phyloP scores from a whole-genome alignment of 2,113 vertebrate genomes.

The Cygnus buccinator region DNA sequence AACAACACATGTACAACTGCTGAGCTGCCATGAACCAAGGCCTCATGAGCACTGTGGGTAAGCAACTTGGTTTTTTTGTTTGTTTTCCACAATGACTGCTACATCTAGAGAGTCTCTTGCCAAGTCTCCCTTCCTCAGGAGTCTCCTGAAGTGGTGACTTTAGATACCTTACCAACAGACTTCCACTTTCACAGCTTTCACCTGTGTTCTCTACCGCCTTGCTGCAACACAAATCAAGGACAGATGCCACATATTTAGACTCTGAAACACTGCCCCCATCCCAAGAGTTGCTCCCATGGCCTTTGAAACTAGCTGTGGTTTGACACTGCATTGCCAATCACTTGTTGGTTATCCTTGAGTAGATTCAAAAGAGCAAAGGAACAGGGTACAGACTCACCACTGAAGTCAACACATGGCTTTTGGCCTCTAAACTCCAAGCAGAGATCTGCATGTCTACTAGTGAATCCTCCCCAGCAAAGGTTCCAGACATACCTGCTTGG shows the following conservation, averaged over 20 bases:
- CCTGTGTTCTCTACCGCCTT: not conserved
- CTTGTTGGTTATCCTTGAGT: not conserved
- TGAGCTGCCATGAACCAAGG: not conserved
- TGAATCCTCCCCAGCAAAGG: not conserved
- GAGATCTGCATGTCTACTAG: not conserved
- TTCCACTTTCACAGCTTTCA: not conserved
- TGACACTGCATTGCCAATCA: not conserved
- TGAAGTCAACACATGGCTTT: not conserved
- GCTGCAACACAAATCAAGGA: not conserved
- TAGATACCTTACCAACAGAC: not conserved
- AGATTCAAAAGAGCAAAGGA: not conserved
- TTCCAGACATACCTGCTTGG: constrained; percentile 83
- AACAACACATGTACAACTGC: not conserved
- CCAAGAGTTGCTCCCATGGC: not conserved
- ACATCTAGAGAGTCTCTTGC: not conserved
- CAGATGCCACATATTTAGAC: not conserved
- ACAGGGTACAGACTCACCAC: not conserved
- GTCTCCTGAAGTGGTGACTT: not conserved
- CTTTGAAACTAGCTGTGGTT: not conserved
- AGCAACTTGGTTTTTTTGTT: not conserved
- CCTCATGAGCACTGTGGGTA: not conserved
- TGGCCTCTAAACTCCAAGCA: not conserved
- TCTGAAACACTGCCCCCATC: not conserved
- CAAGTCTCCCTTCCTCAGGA: not conserved
- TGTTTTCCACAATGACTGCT: not conserved